phyloP scores from a whole-genome alignment of 2,888 invertebrate species.

The Nemoura dubitans region DNA sequence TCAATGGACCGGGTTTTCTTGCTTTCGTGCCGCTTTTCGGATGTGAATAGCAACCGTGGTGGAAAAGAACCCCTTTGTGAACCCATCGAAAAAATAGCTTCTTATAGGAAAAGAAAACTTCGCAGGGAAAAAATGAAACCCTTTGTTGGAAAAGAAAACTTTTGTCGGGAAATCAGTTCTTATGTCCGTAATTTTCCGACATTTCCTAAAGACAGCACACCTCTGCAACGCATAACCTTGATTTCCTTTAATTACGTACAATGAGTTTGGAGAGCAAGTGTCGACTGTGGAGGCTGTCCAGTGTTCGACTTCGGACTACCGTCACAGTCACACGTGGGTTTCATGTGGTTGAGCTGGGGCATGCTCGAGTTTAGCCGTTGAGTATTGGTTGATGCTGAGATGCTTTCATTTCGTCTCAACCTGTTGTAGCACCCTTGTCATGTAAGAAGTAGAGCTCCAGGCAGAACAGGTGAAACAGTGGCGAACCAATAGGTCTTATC shows the following conservation, averaged over 20 bases:
- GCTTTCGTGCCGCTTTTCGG: too few relatives aligned
- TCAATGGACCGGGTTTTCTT: background rate
- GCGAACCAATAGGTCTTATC: background rate
- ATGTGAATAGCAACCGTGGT: too few relatives aligned
- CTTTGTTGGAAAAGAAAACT: too few relatives aligned
- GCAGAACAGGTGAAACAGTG: constrained; percentile 30
- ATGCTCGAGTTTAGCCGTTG: background rate
- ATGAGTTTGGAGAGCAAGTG: too few relatives aligned
- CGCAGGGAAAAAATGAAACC: too few relatives aligned
- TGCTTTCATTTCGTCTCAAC: constrained; percentile 16
- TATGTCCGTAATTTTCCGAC: background rate
- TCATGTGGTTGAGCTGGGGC: background rate
- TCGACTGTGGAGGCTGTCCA: too few relatives aligned
- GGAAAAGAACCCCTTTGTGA: too few relatives aligned
- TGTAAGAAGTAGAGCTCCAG: background rate
- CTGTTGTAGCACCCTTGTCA: constrained; percentile 30
- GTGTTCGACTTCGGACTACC: background rate
- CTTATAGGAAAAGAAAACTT: too few relatives aligned
- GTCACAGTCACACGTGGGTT: background rate
- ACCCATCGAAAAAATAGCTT: too few relatives aligned
- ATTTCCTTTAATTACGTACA: background rate
- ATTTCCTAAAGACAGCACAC: background rate
- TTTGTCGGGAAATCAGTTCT: background rate
- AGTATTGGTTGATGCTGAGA: background rate
- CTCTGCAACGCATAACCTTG: background rate